Evolutionary conservation across 2,888 invertebrate species (phyloP).

Genomic region (Petrolisthes cinctipes): DNA sequence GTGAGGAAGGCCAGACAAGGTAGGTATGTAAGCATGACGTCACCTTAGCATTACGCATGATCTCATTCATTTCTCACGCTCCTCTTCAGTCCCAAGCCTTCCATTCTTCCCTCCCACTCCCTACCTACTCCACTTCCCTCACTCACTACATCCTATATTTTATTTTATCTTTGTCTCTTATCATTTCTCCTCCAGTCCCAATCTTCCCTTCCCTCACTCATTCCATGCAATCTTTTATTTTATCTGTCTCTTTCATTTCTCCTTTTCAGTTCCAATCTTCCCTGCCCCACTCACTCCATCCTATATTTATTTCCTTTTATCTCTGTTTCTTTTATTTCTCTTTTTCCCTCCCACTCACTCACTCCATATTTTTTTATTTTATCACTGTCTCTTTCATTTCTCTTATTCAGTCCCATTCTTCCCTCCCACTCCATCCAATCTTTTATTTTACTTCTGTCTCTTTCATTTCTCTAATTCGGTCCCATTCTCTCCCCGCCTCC

Average conservation of each 20-base stretch:
- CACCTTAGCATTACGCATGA: background rate
- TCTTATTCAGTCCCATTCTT: background rate
- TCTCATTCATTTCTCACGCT: conserved; percentile 15
- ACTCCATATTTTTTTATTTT: too few species aligned
- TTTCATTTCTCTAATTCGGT: background rate
- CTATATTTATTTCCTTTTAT: too few species aligned
- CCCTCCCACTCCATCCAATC: too few species aligned
- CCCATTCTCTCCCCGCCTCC: background rate
- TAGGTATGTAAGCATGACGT: background rate
- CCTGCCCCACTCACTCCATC: too few species aligned
- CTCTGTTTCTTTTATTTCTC: background rate
- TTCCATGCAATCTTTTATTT: background rate
- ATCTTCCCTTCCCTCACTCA: background rate
- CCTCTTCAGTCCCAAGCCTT: background rate
- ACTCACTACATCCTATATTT: too few species aligned
- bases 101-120: background rate
- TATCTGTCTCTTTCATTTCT: background rate
- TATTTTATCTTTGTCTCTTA: background rate
- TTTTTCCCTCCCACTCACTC: background rate
- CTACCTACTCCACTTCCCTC: background rate
- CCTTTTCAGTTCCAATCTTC: too few species aligned
- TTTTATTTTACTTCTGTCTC: background rate
- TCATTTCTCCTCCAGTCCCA: background rate
- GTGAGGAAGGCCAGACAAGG: too few species aligned
- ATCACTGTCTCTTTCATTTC: background rate